A percentile compares a stretch with the other conserved stretches of the same genome.
Evolutionary conservation across 2,113 vertebrate genomes (phyloP).

Genomic region (Gobiocypris rarus): DNA sequence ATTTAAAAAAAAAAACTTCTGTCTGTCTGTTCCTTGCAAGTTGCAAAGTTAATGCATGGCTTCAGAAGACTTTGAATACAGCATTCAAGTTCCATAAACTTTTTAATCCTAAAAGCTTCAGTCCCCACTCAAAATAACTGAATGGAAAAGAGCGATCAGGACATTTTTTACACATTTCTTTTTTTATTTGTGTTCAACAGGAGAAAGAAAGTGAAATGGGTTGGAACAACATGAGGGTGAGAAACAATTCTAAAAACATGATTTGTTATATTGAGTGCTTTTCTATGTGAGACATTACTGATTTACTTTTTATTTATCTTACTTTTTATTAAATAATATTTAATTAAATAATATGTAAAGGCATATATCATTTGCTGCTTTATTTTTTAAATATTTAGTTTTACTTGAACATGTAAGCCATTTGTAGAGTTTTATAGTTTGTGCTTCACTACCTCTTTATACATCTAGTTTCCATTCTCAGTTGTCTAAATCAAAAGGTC

Average conservation of each 20-base stretch:
- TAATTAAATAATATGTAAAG: too few relatives aligned
- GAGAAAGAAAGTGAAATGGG: too few relatives aligned
- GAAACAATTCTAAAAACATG: not conserved
- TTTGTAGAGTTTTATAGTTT: not conserved
- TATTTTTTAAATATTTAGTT: too few relatives aligned
- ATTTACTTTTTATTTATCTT: too few relatives aligned
- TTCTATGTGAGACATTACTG: too few relatives aligned
- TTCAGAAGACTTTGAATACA: not conserved
- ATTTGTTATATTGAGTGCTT: too few relatives aligned
- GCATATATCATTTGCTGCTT: not conserved
- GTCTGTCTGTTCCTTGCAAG: too few relatives aligned
- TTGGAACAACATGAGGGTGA: too few relatives aligned
- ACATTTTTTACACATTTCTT: not conserved
- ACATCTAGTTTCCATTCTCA: not conserved
- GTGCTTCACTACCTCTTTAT: not conserved
- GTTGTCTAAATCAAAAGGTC: not conserved
- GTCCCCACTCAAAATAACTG: not conserved
- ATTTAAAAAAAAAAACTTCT: too few relatives aligned
- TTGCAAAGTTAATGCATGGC: too few relatives aligned
- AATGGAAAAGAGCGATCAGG: not conserved
- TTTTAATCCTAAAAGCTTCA: not conserved
- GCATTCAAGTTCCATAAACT: not conserved
- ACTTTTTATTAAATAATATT: too few relatives aligned
- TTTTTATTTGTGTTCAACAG: not conserved
- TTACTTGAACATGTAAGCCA: too few relatives aligned